Percentiles rank a stretch among this genome's conserved stretches.
These are phyloP conservation scores for Mormyrus hasselquistii DNA, from an alignment of 2,797 vertebrate species.

Conservation along the genomic window DNA sequence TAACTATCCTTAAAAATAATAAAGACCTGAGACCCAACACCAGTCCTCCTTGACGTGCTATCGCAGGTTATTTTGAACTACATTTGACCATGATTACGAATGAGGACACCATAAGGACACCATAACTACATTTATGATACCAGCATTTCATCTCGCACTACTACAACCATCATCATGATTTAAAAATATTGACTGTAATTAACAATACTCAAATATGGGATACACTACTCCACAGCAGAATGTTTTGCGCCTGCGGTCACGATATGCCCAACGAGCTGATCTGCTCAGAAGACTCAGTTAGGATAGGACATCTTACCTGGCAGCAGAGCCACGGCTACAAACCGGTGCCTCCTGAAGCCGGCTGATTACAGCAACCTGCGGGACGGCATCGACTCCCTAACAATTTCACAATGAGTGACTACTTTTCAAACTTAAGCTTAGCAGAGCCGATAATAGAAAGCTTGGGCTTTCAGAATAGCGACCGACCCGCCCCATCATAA, in stretches of 20 bases:
- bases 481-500: not conserved
- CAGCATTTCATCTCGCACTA: not conserved
- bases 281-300: not conserved
- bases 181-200: not conserved
- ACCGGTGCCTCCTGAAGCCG: not conserved
- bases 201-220: not conserved
- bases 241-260: not conserved
- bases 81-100: not conserved
- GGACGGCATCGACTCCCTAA: not conserved
- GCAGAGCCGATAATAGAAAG: not conserved
- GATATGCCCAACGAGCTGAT: not conserved
- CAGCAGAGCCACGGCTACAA: constrained; percentile 9
- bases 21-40: not conserved
- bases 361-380: not conserved
- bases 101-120: not conserved
- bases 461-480: not conserved
- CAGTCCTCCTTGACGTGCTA: not conserved
- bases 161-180: not conserved
- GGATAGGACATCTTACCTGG: constrained; percentile 17
- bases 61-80: not conserved
- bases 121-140: not conserved
- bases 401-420: not conserved
- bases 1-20: not conserved
- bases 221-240: not conserved
- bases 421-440: constrained; percentile 10